These are phyloP conservation scores for Columba livia DNA, from an alignment of 2,113 vertebrate genomes.

Conservation along the genomic window DNA sequence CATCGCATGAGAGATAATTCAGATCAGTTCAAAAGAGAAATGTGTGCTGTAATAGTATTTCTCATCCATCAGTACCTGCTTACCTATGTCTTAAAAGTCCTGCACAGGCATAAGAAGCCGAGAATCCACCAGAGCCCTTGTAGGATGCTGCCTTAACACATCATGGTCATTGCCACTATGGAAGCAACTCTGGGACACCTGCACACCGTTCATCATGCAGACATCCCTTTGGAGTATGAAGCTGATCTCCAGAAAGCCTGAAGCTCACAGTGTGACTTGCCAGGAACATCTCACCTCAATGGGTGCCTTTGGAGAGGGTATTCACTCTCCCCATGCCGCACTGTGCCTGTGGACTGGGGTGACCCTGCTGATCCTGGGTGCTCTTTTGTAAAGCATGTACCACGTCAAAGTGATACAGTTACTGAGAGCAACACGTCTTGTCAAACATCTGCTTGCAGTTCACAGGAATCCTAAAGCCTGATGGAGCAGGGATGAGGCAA, in stretches of 20 bases:
- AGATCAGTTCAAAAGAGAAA: not conserved
- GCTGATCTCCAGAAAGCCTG: not conserved
- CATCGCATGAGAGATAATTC: not conserved
- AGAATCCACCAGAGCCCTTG: not conserved
- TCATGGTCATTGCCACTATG: fast-evolving
- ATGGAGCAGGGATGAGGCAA: not conserved
- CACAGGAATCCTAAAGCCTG: not conserved
- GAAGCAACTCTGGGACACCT: not conserved
- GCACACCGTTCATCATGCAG: not conserved
- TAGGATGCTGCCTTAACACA: not conserved
- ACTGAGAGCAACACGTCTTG: not conserved
- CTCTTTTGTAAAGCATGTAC: not conserved
- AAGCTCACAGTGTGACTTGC: not conserved
- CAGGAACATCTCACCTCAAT: not conserved
- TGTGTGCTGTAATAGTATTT: not conserved
- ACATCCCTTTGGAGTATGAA: not conserved
- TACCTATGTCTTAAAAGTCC: not conserved
- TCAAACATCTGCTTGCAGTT: not conserved
- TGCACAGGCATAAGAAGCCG: not conserved
- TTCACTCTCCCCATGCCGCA: fast-evolving
- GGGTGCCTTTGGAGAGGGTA: not conserved
- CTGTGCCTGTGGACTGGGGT: fast-evolving
- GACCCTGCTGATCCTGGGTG: not conserved
- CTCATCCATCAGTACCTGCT: not conserved
- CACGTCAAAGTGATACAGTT: not conserved